Percentiles rank a stretch among this genome's conserved stretches.
phyloP scores from a whole-genome alignment of 1,140 invertebrate species.

The Capitella teleta region DNA sequence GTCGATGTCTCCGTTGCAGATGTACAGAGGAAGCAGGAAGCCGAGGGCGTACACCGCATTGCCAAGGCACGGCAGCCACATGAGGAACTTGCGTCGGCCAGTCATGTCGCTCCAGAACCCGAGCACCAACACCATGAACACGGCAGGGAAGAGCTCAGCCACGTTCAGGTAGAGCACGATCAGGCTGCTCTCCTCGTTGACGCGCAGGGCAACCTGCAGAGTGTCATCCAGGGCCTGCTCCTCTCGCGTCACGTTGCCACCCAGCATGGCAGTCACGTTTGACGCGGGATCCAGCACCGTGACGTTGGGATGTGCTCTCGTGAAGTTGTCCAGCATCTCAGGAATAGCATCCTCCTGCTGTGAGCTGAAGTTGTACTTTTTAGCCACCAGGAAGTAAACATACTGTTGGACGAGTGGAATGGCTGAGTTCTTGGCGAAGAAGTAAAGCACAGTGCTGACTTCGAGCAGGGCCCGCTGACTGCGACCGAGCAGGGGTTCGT shows the following conservation, averaged over 20 bases:
- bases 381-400: constrained; percentile 11
- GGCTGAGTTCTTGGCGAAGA: constrained; percentile 12
- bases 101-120: constrained; percentile 13
- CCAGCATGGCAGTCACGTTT: not conserved
- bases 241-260: not conserved
- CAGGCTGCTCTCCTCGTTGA: constrained; percentile 13
- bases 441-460: constrained; percentile 12
- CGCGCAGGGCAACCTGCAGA: not conserved
- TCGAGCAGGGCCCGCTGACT: constrained; percentile 12
- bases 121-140: constrained; percentile 11
- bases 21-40: constrained; percentile 11
- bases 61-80: constrained; percentile 13
- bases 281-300: too few relatives aligned
- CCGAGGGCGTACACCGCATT: constrained; percentile 11
- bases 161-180: constrained; percentile 14
- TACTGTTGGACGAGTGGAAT: constrained; percentile 12
- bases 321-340: not conserved
- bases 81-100: constrained; percentile 10
- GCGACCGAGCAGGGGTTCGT: constrained; percentile 4
- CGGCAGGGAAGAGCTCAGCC: constrained; percentile 11
- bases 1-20: constrained; percentile 11
- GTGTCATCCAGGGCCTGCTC: constrained; percentile 1
- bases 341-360: not conserved
- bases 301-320: not conserved
- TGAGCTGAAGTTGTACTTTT: constrained; percentile 9